Evolutionary conservation across 2,797 vertebrate genomes (phyloP), one percentile per base, ranked within the genome.

Genomic region (Champsocephalus gunnari): DNA sequence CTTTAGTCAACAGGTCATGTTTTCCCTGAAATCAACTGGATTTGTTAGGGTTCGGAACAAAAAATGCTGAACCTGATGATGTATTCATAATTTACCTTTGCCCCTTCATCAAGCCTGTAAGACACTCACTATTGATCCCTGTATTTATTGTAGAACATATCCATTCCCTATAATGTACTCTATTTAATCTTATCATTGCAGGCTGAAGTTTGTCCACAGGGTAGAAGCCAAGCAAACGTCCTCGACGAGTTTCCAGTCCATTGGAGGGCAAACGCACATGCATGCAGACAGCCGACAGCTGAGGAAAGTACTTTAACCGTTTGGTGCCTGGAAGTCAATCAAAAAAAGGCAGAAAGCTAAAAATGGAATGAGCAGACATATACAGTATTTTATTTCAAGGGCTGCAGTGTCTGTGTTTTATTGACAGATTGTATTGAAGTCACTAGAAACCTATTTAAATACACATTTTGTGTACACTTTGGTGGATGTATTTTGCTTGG

Each of bases 231-330:
- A 63, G 54, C 50, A 74, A 80, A 71, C 60, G 58, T 78, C 17
- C 34, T 57, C 14, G 19, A 71, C 34, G 34, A 51, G 65, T 83
- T 80, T 83, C 66, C 65, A 73, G 75, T 67, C 53, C 80, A 81
- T 12, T 80, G 67, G 67, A 77, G 71, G 67, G 71, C 5, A 69
- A 73, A 80, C 43, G 32, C 68, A 82, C 64, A 75, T 55, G 44
- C 9, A 19, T 28, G 8, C 28, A 71, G 63, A 60, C 67, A 72
- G 64, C 47, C 1, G 49, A 73, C 79, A 66, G 61, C 68, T 24
- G 72, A 74, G 34, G 47, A 66, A 56, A 45, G 45, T 55, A 54
- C 41, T 58, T 72, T 60, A 66, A 71, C 65, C 32, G 17, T 63
- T 72, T 38, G 41, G n/a, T 49, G 45, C 24, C 67, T 38, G 41